Conservation (phyloP, 2,113 vertebrate genomes). For the Nanorana parkeri region DNA sequence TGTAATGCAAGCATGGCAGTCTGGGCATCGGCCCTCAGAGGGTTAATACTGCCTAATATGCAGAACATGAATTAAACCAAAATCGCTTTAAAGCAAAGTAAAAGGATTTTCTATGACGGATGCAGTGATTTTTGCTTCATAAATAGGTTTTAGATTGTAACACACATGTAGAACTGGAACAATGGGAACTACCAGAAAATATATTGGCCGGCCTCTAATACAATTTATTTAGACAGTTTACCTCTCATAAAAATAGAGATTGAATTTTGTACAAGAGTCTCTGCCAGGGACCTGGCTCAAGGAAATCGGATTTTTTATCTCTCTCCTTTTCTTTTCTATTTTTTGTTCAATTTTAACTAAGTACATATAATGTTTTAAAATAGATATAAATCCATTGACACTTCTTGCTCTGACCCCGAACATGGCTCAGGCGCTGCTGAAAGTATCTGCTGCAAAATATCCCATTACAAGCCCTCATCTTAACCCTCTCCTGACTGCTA, state of each 20-base stretch:
- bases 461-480: background rate
- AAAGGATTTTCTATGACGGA: constrained; percentile 85
- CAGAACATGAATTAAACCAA: background rate
- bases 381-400: constrained; percentile 48
- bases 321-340: background rate
- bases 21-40: background rate
- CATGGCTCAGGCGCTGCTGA: background rate
- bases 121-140: constrained; percentile 85
- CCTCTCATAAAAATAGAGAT: constrained; percentile 88
- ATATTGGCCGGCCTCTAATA: constrained; percentile 86
- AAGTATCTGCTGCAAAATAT: background rate
- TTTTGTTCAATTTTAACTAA: constrained; percentile 55
- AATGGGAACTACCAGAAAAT: constrained; percentile 83
- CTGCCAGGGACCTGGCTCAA: constrained; percentile 76
- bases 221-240: constrained; percentile 91
- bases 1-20: background rate
- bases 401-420: constrained; percentile 30
- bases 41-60: background rate
- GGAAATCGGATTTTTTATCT: constrained; percentile 66
- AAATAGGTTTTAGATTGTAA: constrained; percentile 89
- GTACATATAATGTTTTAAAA: constrained; percentile 55
- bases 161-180: constrained; percentile 83
- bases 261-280: constrained; percentile 83
- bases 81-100: constrained; percentile 81
- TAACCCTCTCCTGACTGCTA: constrained; percentile 16